Evolutionary conservation across 2,888 invertebrate species (phyloP), one percentile per base, ranked within the genome.

Genomic region (Pelosia muscerda): DNA sequence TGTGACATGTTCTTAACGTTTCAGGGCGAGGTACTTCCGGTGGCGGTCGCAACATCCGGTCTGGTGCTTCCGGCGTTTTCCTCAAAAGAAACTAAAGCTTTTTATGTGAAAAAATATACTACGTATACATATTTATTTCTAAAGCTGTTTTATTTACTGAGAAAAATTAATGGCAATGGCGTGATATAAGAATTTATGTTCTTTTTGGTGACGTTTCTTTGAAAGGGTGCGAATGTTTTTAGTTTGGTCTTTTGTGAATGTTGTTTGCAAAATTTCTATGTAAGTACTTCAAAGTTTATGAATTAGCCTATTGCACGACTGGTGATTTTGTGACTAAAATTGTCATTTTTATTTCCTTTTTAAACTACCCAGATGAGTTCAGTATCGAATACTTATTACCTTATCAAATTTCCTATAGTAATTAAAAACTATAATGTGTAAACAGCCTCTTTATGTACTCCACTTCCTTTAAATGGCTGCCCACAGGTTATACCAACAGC

Each of bases 31-130:
- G 74, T 79, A 82, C 72, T 87, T 90, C 91, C 90, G 86, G 87
- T 78, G 73, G 84, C 81, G 88, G 88, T 87, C 83, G 75, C 83
- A 79, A 81, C 86, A 85, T 90, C 91, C 92, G 86, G 85, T 82
- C 74, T 80, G 82, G 75, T 66, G 84, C 83, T 88, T 89, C 91
- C 91, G 89, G 77, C 85, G 86, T 89, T 90, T 90, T 90, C 84
- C 87, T 87, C 79, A 72, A 75, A 78, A 76, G 81, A 82, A 79
- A 84, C 60, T 23, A 71, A 77, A 71, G 78, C 65, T 76, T 77
- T 81, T 73, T 76, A 76, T 69, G 66, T 56, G 65, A 64, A 23
- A 73, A 73, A 73, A 75, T 76, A 79, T 76, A 79, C 72, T 73
- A 65, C 60, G 62, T 78, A n/a, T n/a, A 55, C 34, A 19, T 65